Evolutionary conservation across 2,113 vertebrate genomes (phyloP).

Genomic region (Hystrix brachyura): DNA sequence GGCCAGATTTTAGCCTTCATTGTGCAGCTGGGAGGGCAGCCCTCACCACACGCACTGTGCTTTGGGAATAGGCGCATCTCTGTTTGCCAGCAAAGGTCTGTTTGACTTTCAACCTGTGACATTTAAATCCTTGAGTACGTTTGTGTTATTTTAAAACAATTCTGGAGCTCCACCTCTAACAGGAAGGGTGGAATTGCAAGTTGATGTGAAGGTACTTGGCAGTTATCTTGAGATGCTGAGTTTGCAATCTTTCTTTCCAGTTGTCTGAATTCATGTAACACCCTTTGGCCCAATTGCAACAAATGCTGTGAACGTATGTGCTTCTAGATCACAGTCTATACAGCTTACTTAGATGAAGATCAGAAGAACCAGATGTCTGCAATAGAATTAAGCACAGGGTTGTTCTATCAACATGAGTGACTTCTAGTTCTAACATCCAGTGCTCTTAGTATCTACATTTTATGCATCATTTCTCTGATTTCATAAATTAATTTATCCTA

Average conservation of each 20-base stretch:
- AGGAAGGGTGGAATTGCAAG: constrained; percentile 23
- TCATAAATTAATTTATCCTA: background rate
- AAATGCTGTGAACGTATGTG: background rate
- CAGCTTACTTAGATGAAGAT: background rate
- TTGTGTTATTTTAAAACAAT: constrained; percentile 24
- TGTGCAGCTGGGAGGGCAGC: background rate
- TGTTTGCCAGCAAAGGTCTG: background rate
- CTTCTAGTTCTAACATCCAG: background rate
- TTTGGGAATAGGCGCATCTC: background rate
- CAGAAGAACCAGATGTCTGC: constrained; percentile 48
- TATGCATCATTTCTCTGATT: background rate
- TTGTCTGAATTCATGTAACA: constrained; percentile 43
- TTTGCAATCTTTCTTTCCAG: constrained; percentile 60
- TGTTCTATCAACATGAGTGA: background rate
- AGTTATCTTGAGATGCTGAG: constrained; percentile 55
- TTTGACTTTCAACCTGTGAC: background rate
- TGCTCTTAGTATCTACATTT: background rate
- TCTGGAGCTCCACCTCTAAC: constrained; percentile 7
- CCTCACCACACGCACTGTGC: background rate
- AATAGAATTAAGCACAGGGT: background rate
- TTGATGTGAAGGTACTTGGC: constrained; percentile 36
- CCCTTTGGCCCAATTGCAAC: constrained; percentile 50
- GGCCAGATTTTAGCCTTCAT: background rate
- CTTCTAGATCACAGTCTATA: background rate
- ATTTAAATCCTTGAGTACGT: background rate